These are phyloP conservation scores for Buathra laborator DNA, from an alignment of 2,888 invertebrate genomes.

Conservation along the genomic window DNA sequence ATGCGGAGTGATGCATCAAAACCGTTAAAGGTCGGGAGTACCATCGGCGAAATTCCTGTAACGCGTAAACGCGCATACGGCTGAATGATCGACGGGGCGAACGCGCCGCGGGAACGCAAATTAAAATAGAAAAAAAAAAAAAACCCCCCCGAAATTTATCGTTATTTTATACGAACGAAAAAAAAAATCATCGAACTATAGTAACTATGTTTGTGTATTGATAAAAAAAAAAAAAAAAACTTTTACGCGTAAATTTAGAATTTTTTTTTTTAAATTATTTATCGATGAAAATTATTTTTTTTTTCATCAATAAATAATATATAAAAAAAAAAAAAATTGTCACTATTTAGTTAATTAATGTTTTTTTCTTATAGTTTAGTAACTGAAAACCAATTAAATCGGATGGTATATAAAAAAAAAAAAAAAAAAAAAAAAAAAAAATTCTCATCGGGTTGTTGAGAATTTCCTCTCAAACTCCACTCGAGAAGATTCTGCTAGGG, in stretches of 20 bases:
- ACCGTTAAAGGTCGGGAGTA: neutral
- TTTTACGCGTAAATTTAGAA: too few species aligned
- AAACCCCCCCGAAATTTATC: too few species aligned
- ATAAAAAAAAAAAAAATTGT: too few species aligned
- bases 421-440: neutral
- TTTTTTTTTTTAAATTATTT: too few species aligned
- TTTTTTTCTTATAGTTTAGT: neutral
- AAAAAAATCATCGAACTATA: too few species aligned
- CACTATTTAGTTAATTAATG: too few species aligned
- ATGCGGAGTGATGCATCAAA: neutral
- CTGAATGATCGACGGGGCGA: neutral
- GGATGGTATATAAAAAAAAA: neutral
- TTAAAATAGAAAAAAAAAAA: neutral
- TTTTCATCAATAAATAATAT: too few species aligned
- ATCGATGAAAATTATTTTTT: too few species aligned
- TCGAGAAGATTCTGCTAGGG: constrained; percentile 3
- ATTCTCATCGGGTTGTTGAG: constrained; percentile 5
- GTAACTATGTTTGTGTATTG: too few species aligned
- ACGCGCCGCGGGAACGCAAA: neutral
- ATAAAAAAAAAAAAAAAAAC: too few species aligned
- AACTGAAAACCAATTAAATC: neutral
- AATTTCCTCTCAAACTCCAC: constrained; percentile 21
- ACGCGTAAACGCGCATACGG: neutral
- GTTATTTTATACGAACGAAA: too few species aligned
- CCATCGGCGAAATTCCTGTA: neutral